Conservation (phyloP, 2,113 vertebrate species). For the Neodontobutis hainanensis region DNA sequence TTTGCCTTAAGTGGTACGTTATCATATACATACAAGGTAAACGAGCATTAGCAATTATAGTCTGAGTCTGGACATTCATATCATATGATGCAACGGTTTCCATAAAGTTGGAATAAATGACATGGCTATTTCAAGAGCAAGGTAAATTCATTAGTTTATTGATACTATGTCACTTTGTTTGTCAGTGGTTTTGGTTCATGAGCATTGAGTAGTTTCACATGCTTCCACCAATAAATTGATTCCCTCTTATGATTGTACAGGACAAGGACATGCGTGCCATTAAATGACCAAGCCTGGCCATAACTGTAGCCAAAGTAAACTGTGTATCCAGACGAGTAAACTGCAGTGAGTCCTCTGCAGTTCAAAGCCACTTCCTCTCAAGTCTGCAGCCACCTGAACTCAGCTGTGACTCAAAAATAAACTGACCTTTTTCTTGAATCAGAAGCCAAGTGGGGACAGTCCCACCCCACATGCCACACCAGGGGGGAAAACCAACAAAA, state of each 20-base stretch:
- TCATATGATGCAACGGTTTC: too few species aligned
- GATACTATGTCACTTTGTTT: too few species aligned
- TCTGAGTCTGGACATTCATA: too few species aligned
- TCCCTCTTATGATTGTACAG: not conserved
- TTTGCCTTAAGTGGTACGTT: too few species aligned
- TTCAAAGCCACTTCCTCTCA: slow-evolving; percentile 32
- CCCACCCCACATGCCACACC: slow-evolving; percentile 54
- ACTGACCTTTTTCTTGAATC: slow-evolving; percentile 49
- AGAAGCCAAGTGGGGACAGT: slow-evolving; percentile 29
- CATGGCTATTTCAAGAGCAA: too few species aligned
- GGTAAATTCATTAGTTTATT: too few species aligned
- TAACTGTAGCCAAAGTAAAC: not conserved
- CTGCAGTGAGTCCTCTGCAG: slow-evolving; percentile 35
- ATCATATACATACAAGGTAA: too few species aligned
- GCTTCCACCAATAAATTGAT: not conserved
- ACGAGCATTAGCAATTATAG: too few species aligned
- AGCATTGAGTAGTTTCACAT: too few species aligned
- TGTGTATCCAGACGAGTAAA: not conserved
- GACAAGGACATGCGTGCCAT: not conserved
- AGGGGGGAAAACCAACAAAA: slow-evolving; percentile 56
- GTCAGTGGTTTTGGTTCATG: too few species aligned
- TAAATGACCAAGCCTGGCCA: not conserved
- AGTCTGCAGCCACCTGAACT: slow-evolving; percentile 46
- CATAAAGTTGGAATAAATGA: too few species aligned
- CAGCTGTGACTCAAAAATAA: slow-evolving; percentile 51